Conservation (phyloP, 2,113 vertebrate genomes). For the Isurus oxyrinchus region DNA sequence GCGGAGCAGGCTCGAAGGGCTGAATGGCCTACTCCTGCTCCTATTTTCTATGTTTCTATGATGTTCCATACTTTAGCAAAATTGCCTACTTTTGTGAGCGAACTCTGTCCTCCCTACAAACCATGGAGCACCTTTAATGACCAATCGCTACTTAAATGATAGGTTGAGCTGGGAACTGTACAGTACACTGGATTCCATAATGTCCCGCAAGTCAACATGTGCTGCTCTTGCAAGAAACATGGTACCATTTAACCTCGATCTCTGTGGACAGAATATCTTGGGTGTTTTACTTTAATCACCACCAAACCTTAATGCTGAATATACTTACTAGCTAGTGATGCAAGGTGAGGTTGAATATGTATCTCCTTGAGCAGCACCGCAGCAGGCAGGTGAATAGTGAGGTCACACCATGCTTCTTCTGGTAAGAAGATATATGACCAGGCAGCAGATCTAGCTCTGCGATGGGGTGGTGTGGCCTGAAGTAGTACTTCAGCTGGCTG, state of each 20-base stretch:
- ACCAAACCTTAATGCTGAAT: neutral
- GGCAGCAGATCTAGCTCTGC: slow-evolving; percentile 86
- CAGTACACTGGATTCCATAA: neutral
- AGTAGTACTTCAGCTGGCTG: slow-evolving; percentile 94
- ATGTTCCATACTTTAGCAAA: neutral
- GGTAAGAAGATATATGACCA: slow-evolving; percentile 98
- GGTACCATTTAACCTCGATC: neutral
- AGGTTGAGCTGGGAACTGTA: neutral
- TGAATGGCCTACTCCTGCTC: too few species aligned
- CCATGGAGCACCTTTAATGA: neutral
- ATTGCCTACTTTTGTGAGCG: neutral
- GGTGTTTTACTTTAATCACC: neutral
- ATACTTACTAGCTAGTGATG: slow-evolving; percentile 88
- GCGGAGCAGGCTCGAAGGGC: too few species aligned
- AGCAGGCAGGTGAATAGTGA: slow-evolving; percentile 92
- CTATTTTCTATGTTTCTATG: too few species aligned
- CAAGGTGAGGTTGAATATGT: slow-evolving; percentile 95
- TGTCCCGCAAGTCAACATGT: neutral
- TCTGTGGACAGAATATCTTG: neutral
- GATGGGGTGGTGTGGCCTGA: slow-evolving; percentile 90
- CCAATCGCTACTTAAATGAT: neutral
- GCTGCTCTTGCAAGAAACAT: neutral
- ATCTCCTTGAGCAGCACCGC: slow-evolving; percentile 94
- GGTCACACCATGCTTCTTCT: slow-evolving; percentile 97
- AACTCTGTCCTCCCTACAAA: neutral